Percentiles rank a stretch among this genome's conserved stretches.
Evolutionary conservation across 2,797 vertebrate genomes (phyloP).

Genomic region (Molossus alvarezi): DNA sequence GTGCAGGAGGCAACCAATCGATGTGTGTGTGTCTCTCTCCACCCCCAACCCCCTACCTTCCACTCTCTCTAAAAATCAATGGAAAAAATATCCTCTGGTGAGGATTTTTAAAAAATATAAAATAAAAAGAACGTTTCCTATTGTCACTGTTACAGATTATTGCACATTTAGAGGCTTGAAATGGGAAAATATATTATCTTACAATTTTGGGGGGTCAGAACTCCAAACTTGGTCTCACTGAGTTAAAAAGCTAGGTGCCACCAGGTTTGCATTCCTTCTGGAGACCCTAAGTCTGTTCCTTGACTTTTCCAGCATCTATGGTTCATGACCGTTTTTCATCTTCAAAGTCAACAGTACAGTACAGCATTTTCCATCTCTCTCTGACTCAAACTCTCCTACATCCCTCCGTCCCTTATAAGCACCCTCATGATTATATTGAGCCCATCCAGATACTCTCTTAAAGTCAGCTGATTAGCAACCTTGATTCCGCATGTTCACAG

Average conservation of each 20-base stretch:
- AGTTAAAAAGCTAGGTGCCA: not conserved
- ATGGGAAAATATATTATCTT: not conserved
- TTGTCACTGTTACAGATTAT: not conserved
- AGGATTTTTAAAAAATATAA: no score
- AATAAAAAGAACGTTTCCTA: not conserved
- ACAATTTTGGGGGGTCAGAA: not conserved
- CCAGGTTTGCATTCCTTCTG: not conserved
- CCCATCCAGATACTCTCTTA: not conserved
- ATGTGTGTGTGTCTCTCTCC: no score
- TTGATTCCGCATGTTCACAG: not conserved
- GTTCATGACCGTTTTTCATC: not conserved
- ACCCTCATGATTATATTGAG: not conserved
- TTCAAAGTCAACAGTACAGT: not conserved
- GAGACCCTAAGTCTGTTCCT: not conserved
- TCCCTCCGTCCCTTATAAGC: not conserved
- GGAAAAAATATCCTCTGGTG: no score
- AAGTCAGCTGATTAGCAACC: not conserved
- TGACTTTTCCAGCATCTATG: not conserved
- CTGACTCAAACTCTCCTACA: not conserved
- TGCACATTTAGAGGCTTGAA: not conserved
- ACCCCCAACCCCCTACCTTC: no score
- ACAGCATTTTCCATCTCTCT: not conserved
- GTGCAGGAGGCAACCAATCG: no score
- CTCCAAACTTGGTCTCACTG: not conserved
- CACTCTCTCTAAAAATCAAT: no score